Percentiles rank a stretch among this genome's conserved stretches.
Evolutionary conservation across 1,140 invertebrate genomes (phyloP).

Genomic region (Philaenus spumarius): DNA sequence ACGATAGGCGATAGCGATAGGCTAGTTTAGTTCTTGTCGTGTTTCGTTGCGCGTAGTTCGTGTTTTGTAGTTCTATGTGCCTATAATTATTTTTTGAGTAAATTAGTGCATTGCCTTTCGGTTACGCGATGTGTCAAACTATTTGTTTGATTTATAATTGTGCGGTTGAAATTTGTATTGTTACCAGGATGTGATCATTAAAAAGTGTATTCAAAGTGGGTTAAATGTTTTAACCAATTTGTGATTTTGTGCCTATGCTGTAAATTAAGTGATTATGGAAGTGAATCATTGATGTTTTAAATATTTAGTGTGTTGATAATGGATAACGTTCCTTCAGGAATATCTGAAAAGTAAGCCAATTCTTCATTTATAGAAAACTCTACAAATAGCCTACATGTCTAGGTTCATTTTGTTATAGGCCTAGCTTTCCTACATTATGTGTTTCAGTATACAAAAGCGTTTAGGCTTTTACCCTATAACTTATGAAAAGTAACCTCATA

Average conservation of each 20-base stretch:
- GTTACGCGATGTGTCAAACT: no score
- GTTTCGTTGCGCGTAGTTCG: slow-evolving; percentile 15
- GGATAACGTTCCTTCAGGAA: slow-evolving; percentile 23
- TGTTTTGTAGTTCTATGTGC: slow-evolving; percentile 1
- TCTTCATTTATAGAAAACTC: neutral
- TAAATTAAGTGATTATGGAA: slow-evolving; percentile 16
- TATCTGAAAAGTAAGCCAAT: slow-evolving; percentile 25
- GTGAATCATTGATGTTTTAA: slow-evolving; percentile 14
- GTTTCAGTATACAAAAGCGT: no score
- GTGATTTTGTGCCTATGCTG: slow-evolving; percentile 32
- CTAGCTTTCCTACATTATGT: no score
- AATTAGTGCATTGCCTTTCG: slow-evolving; percentile 27
- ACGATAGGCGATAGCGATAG: slow-evolving; percentile 1
- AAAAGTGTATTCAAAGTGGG: slow-evolving; percentile 15
- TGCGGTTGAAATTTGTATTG: slow-evolving; percentile 7
- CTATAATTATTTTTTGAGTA: slow-evolving; percentile 3
- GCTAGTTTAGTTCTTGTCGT: slow-evolving; percentile 31
- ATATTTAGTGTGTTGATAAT: slow-evolving; percentile 15
- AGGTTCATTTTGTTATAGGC: no score
- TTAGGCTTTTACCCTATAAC: no score
- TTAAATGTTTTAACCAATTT: slow-evolving; percentile 27
- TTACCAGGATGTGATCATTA: slow-evolving; percentile 9
- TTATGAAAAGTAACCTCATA: no score
- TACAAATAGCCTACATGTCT: no score
- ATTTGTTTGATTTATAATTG: neutral